These are phyloP conservation scores for Oreochromis aureus DNA, from an alignment of 2,113 vertebrate genomes.

Conservation along the genomic window DNA sequence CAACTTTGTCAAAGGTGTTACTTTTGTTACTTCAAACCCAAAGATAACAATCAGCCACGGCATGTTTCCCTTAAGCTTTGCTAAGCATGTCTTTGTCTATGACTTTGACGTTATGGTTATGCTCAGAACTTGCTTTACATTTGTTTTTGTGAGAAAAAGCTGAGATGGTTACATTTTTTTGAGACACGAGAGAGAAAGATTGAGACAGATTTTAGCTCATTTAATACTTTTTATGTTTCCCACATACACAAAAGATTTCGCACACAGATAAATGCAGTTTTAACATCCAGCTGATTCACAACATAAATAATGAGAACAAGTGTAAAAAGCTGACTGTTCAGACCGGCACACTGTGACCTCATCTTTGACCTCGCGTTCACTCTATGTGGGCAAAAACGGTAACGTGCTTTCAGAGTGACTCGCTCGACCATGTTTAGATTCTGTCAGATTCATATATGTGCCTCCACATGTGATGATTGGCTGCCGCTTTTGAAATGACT, in stretches of 20 bases:
- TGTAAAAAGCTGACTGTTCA: not conserved
- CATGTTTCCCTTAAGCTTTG: not conserved
- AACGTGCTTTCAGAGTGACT: not conserved
- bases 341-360: not conserved
- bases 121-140: not conserved
- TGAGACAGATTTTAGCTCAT: not conserved
- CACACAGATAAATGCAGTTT: not conserved
- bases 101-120: not conserved
- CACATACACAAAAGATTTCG: not conserved
- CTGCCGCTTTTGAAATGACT: not conserved
- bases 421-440: not conserved
- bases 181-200: not conserved
- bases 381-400: not conserved
- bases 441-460: not conserved
- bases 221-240: not conserved
- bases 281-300: slow-evolving; percentile 6
- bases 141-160: not conserved
- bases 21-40: not conserved
- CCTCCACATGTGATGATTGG: not conserved
- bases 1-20: not conserved
- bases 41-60: not conserved
- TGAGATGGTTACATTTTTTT: not conserved
- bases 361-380: not conserved
- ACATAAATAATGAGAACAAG: not conserved
- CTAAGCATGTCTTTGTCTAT: not conserved